Evolutionary conservation across 2,113 vertebrate species (phyloP).

Genomic region (Brachirus orientalis): DNA sequence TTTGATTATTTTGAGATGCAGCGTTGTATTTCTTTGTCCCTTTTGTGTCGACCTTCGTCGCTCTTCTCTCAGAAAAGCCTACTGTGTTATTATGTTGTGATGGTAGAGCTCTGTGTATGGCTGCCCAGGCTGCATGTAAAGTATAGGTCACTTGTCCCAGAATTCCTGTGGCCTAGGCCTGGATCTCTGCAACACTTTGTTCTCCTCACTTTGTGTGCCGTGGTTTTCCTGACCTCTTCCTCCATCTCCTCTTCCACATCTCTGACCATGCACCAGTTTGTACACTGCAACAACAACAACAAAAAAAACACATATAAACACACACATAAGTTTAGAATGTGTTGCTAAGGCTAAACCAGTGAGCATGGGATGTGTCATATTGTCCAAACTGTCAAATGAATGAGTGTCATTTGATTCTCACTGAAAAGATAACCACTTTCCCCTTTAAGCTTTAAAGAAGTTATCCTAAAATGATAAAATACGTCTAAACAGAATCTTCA

Average conservation of each 20-base stretch:
- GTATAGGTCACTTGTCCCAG: slow-evolving; percentile 80
- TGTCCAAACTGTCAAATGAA: slow-evolving; percentile 32
- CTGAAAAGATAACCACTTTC: slow-evolving; percentile 2
- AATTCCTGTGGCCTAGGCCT: slow-evolving; percentile 73
- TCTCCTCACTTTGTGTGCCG: slow-evolving; percentile 65
- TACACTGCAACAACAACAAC: slow-evolving; percentile 26
- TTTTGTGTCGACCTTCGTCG: slow-evolving; percentile 29
- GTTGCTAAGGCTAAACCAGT: slow-evolving; percentile 47
- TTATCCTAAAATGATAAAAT: neutral
- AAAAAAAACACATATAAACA: neutral
- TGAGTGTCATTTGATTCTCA: slow-evolving; percentile 20
- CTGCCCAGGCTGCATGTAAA: slow-evolving; percentile 68
- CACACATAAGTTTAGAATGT: slow-evolving; percentile 32
- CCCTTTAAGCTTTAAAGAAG: too few relatives aligned
- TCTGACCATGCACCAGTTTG: slow-evolving; percentile 35
- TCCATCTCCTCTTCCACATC: slow-evolving; percentile 55
- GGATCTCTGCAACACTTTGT: slow-evolving; percentile 75
- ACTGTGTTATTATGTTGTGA: slow-evolving; percentile 71
- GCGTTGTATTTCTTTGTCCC: slow-evolving; percentile 10
- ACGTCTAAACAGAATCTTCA: neutral
- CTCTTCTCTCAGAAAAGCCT: slow-evolving; percentile 44
- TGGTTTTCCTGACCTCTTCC: slow-evolving; percentile 77
- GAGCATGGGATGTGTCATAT: slow-evolving; percentile 41
- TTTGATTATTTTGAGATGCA: neutral
- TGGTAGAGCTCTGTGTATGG: slow-evolving; percentile 48